Percentiles rank a stretch among this genome's conserved stretches.
Conservation (phyloP, 2,888 invertebrate genomes). For the Carabus problematicus region DNA sequence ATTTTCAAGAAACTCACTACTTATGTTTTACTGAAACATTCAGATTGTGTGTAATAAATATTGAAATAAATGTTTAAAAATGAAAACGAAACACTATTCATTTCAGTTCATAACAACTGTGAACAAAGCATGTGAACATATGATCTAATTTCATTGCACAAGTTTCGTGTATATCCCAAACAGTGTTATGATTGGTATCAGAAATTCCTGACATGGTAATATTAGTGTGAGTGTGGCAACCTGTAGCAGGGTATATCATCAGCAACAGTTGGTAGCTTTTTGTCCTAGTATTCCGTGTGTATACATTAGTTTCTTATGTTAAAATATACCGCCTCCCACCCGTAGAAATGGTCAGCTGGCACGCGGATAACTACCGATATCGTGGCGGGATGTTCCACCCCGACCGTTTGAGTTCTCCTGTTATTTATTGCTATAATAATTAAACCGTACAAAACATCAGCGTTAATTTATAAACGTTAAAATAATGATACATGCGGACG, state of each 20-base stretch:
- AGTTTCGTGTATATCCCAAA: too few relatives aligned
- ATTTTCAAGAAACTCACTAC: slow-evolving; percentile 9
- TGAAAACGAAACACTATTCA: too few relatives aligned
- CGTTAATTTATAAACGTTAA: slow-evolving; percentile 8
- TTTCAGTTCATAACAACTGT: too few relatives aligned
- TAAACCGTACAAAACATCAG: slow-evolving; percentile 11
- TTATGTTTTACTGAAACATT: too few relatives aligned
- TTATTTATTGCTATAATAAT: slow-evolving; percentile 31
- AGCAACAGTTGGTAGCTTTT: slow-evolving; percentile 29
- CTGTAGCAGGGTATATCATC: slow-evolving; percentile 17
- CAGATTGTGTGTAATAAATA: slow-evolving; percentile 30
- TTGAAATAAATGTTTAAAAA: slow-evolving; percentile 34
- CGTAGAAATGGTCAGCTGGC: slow-evolving; percentile 1
- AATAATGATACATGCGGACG: slow-evolving; percentile 2
- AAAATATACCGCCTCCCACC: slow-evolving; percentile 15
- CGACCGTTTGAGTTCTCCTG: slow-evolving; percentile 15
- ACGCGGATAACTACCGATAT: slow-evolving; percentile 8
- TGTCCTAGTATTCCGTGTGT: slow-evolving; percentile 14
- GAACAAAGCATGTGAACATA: too few relatives aligned
- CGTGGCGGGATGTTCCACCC: slow-evolving; percentile 6
- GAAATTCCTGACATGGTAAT: too few relatives aligned
- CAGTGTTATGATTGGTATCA: too few relatives aligned
- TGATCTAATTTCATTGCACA: too few relatives aligned
- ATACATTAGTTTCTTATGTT: slow-evolving; percentile 27
- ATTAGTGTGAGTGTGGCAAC: slow-evolving; percentile 12